A percentile compares a stretch with the other conserved stretches of the same genome.
Conservation (phyloP, 37 sponge, comb jelly and placozoan genomes). For the Ephydatia muelleri region DNA sequence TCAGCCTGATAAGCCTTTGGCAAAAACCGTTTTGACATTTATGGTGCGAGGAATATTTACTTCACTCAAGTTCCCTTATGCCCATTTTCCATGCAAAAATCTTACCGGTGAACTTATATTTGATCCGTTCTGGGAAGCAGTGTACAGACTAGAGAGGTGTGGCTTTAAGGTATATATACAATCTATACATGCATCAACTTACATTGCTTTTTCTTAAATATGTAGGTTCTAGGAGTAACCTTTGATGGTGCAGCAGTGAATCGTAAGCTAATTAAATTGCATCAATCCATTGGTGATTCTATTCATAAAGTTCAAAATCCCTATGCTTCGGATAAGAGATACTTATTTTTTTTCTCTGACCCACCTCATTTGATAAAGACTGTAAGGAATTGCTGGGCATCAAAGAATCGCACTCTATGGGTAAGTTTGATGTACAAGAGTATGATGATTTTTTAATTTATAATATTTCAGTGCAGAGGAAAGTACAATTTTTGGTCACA, state of each 20-base stretch:
- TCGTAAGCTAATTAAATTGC: constrained; percentile 19
- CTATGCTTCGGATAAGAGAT: constrained; percentile 27
- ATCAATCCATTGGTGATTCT: background rate
- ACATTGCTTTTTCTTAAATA: background rate
- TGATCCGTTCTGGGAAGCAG: constrained; percentile 23
- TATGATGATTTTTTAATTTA: constrained; percentile 3
- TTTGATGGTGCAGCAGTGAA: constrained; percentile 38
- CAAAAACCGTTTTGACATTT: constrained; percentile 22
- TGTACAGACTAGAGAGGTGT: constrained; percentile 4
- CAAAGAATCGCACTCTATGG: constrained; percentile 21
- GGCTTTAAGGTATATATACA: background rate
- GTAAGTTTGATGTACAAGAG: constrained; percentile 16
- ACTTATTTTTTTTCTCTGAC: constrained; percentile 46
- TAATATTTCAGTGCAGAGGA: constrained; percentile 33
- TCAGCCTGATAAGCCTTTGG: background rate
- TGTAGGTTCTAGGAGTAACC: constrained; percentile 25
- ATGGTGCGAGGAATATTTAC: constrained; percentile 28
- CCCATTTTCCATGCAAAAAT: background rate
- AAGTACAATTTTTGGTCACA: constrained; percentile 32
- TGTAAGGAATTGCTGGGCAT: constrained; percentile 27
- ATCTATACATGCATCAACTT: background rate
- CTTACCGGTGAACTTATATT: constrained; percentile 3
- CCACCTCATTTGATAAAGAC: constrained; percentile 63
- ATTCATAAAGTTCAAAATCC: constrained; percentile 32
- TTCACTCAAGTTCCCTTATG: background rate